Evolutionary conservation across 1,140 invertebrate species (phyloP), one percentile per base, ranked within the genome.

Genomic region (Homalodisca vitripennis): DNA sequence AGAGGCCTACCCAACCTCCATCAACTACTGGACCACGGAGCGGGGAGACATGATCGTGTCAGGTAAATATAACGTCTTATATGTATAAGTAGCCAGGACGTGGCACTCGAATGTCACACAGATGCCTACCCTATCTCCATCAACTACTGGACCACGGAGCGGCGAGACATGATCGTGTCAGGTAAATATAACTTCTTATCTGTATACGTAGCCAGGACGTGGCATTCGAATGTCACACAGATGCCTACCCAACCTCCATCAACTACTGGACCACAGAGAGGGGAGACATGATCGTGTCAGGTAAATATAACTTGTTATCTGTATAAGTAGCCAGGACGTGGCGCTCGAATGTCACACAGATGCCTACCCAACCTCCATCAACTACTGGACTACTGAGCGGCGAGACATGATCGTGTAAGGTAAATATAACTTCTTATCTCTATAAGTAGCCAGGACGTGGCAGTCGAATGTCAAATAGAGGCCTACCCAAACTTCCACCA

Each of bases 191-290:
- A 67, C n/a, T n/a, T n/a, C n/a, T n/a, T n/a, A n/a, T n/a, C n/a
- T n/a, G n/a, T n/a, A n/a, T n/a, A n/a, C n/a, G n/a, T n/a, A n/a
- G 88, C 46, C 91, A 89, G 75, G 88, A 89, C 53, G 91, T 95
- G 10, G 93, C 89, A 0, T 79, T 97, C 53, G 93, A 95, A 79
- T 96, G 94, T 79, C 89, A 90, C 77, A 93, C 92, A 1, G 94
- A 96, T 80, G 93, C 93, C 10, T 91, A 94, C 82, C 94, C 94
- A 2, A 92, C 89, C 2, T 94, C 93, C 10, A 84, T 95, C 26
- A 95, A 95, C 81, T 95, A 95, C 78, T 97, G 94, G 94, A 93
- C 91, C 0, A 81, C 89, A 63, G 92, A 93, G 73, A 91, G 92
- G 73, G 90, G 91, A 1, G 85, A 91, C 75, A 95, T 95, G 92